Conservation (phyloP, 2,113 vertebrate genomes). For the Ictidomys tridecemlineatus region DNA sequence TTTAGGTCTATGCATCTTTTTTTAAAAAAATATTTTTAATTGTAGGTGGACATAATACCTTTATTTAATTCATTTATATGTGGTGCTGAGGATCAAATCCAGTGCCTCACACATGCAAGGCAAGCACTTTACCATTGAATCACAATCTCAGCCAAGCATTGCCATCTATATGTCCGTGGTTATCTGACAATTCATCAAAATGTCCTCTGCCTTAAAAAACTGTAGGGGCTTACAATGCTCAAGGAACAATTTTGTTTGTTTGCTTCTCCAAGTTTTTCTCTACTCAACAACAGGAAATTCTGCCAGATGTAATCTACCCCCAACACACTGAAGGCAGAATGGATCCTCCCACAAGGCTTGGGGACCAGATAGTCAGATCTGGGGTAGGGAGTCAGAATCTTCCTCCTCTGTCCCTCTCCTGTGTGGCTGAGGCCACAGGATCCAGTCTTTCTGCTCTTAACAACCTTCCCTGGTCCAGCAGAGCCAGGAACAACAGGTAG, state of each 20-base stretch:
- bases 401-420: not conserved
- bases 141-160: not conserved
- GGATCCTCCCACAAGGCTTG: not conserved
- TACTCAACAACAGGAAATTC: not conserved
- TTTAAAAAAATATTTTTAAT: too few species aligned
- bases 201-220: constrained; percentile 6
- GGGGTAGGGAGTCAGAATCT: not conserved
- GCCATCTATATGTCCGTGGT: not conserved
- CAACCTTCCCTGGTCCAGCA: not conserved
- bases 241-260: not conserved
- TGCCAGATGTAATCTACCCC: not conserved
- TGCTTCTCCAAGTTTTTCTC: constrained; percentile 21
- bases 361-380: not conserved
- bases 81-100: too few species aligned
- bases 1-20: not conserved
- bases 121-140: too few species aligned
- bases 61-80: too few species aligned
- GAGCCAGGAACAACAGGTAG: not conserved
- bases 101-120: too few species aligned
- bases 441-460: not conserved
- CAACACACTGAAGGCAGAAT: not conserved
- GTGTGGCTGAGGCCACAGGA: not conserved
- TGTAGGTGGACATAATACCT: too few species aligned
- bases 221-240: not conserved
- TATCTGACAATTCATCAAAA: not conserved